phyloP scores from a whole-genome alignment of 2,113 vertebrate genomes.

The Ciconia stormi region DNA sequence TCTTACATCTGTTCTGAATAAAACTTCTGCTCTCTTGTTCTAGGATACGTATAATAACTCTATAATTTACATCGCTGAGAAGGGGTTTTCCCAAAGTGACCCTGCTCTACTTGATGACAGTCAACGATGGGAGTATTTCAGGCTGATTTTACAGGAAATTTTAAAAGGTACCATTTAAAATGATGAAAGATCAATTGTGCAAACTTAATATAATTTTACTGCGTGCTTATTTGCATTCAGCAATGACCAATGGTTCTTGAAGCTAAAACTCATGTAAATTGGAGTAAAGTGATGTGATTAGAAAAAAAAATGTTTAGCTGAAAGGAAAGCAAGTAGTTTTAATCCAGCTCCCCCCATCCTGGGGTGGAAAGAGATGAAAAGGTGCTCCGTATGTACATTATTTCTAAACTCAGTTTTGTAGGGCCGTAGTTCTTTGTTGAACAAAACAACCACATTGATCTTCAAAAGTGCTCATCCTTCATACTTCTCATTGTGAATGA shows the following conservation, averaged over 20 bases:
- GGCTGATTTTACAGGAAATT: conserved; percentile 81
- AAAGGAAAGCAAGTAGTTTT: conserved; percentile 38
- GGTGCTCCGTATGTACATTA: background rate
- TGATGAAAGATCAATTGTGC: conserved; percentile 71
- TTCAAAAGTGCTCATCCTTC: background rate
- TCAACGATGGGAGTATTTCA: conserved; percentile 78
- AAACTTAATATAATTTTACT: conserved; percentile 73
- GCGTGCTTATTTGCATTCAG: conserved; percentile 67
- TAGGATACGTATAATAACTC: conserved; percentile 84
- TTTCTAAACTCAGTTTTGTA: background rate
- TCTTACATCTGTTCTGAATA: conserved; percentile 75
- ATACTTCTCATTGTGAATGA: background rate
- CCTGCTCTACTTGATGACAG: conserved; percentile 77
- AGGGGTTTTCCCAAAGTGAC: conserved; percentile 84
- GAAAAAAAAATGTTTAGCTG: conserved; percentile 31
- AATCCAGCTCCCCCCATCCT: background rate
- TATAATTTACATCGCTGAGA: conserved; percentile 88
- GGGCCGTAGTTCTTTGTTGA: background rate
- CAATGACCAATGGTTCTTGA: conserved; percentile 65
- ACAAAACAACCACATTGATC: background rate
- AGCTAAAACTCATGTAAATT: conserved; percentile 61
- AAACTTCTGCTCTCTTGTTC: conserved; percentile 73
- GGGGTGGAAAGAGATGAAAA: background rate
- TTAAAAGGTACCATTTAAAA: conserved; percentile 80
- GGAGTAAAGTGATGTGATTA: conserved; percentile 51